phyloP scores from a whole-genome alignment of 2,888 invertebrate genomes.

The Arenicola marina region DNA sequence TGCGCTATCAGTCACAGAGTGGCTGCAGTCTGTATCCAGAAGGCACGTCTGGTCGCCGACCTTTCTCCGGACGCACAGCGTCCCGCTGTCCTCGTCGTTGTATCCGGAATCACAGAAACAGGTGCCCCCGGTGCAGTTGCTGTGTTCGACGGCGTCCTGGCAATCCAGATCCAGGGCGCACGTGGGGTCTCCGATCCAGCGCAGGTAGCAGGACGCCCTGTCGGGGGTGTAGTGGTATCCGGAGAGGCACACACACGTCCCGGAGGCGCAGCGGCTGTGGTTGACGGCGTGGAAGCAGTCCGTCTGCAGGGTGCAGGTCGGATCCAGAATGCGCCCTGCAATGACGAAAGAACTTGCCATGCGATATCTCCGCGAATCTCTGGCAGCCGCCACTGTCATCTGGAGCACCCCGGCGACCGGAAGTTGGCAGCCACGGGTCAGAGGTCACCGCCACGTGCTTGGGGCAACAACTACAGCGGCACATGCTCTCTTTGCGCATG shows the following conservation, averaged over 20 bases:
- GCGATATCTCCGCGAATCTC: too few relatives aligned
- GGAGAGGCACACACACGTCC: conserved; percentile 8
- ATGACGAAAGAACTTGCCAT: background rate
- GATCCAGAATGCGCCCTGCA: conserved; percentile 22
- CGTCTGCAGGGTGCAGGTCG: conserved; percentile 9
- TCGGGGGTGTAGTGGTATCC: conserved; percentile 2
- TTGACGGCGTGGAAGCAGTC: conserved; percentile 30
- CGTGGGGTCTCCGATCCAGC: conserved; percentile 6
- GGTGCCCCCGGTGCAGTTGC: conserved; percentile 7
- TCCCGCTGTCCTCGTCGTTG: background rate
- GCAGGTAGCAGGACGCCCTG: conserved; percentile 8
- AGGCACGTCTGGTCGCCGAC: conserved; percentile 8
- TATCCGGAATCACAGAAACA: conserved; percentile 11
- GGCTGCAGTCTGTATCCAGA: conserved; percentile 1
- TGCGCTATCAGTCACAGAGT: conserved; percentile 6
- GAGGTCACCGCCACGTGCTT: too few relatives aligned
- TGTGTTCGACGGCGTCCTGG: conserved; percentile 5
- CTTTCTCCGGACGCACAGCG: background rate
- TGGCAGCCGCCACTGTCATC: background rate
- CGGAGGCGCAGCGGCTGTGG: background rate
- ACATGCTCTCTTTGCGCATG: too few relatives aligned
- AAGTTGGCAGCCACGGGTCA: conserved; percentile 17
- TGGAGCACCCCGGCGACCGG: background rate
- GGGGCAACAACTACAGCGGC: too few relatives aligned
- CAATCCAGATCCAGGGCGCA: conserved; percentile 28